A percentile compares a stretch with the other conserved stretches of the same genome.
phyloP scores from a whole-genome alignment of 2,888 invertebrate species.

The Micoletzkya japonica region DNA sequence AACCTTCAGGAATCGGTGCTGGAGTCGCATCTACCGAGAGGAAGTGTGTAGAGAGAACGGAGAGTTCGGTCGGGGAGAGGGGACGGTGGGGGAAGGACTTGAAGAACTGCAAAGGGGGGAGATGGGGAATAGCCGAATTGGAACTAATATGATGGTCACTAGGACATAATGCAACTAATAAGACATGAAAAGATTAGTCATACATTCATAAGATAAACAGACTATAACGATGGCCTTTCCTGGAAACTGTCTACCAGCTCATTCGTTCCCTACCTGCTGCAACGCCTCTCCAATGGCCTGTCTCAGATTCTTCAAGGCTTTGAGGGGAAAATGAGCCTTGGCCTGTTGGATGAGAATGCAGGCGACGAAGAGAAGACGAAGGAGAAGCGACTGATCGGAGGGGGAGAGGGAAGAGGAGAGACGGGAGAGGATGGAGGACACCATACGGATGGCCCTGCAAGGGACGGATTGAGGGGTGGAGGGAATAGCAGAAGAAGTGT shows the following conservation, averaged over 20 bases:
- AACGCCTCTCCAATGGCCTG: slow-evolving; percentile 16
- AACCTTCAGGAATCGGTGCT: slow-evolving; percentile 2
- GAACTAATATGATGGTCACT: neutral
- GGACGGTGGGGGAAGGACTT: slow-evolving; percentile 38
- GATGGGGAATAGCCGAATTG: neutral
- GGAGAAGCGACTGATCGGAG: slow-evolving; percentile 12
- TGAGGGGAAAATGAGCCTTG: slow-evolving; percentile 3
- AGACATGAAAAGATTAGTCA: too few species aligned
- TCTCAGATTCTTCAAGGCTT: slow-evolving; percentile 1
- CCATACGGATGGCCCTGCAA: slow-evolving; percentile 20
- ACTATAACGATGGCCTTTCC: too few species aligned
- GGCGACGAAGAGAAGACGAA: slow-evolving; percentile 16
- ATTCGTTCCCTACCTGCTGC: slow-evolving; percentile 4
- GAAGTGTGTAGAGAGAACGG: slow-evolving; percentile 11
- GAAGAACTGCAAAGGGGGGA: slow-evolving; percentile 37
- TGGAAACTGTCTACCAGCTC: too few species aligned
- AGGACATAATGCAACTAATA: too few species aligned
- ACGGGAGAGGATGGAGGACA: slow-evolving; percentile 14
- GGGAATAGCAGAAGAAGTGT: neutral
- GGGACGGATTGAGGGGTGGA: neutral
- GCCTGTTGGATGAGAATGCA: slow-evolving; percentile 6
- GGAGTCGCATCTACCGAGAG: neutral
- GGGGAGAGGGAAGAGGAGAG: slow-evolving; percentile 3
- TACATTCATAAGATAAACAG: too few species aligned
- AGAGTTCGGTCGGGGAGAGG: slow-evolving; percentile 18